A percentile compares a stretch with the other conserved stretches of the same genome.
These are phyloP conservation scores for Muraenolepis orangiensis DNA, from an alignment of 2,797 vertebrate species.

Conservation along the genomic window DNA sequence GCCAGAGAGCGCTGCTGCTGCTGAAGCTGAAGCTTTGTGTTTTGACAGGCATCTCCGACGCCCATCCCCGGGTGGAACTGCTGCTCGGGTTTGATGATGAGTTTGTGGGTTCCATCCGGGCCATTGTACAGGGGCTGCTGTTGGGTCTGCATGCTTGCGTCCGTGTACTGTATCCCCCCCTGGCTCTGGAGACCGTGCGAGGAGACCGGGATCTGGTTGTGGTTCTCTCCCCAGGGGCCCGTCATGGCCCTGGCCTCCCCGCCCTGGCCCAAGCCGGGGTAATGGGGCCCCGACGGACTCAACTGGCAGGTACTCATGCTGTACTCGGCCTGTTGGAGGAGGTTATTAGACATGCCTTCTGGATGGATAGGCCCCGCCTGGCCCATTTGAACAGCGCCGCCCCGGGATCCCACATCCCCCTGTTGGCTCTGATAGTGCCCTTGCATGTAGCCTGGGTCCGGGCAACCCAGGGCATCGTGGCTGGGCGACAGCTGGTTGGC, in stretches of 20 bases:
- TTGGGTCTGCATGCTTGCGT: conserved; percentile 61
- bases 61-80: conserved; percentile 76
- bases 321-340: conserved; percentile 80
- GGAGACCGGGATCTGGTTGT: conserved; percentile 60
- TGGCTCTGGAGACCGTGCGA: conserved; percentile 57
- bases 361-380: conserved; percentile 54
- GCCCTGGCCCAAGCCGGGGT: conserved; percentile 58
- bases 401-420: conserved; percentile 38
- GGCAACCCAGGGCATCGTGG: conserved; percentile 71
- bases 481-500: conserved; percentile 69
- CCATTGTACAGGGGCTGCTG: conserved; percentile 69
- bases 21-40: conserved; percentile 71
- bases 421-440: conserved; percentile 63
- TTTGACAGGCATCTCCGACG: conserved; percentile 79
- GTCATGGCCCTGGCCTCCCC: conserved; percentile 29
- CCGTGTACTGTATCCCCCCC: conserved; percentile 60
- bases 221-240: conserved; percentile 73
- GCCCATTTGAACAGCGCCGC: conserved; percentile 48
- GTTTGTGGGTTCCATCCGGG: conserved; percentile 74
- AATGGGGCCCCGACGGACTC: conserved; percentile 75
- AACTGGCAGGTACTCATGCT: conserved; percentile 82
- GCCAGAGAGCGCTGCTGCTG: conserved; percentile 62
- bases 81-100: conserved; percentile 90
- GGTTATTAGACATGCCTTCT: conserved; percentile 69
- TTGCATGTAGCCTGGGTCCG: conserved; percentile 71